phyloP scores from a whole-genome alignment of 2,797 vertebrate species.

The Gallinago nigripennis region DNA sequence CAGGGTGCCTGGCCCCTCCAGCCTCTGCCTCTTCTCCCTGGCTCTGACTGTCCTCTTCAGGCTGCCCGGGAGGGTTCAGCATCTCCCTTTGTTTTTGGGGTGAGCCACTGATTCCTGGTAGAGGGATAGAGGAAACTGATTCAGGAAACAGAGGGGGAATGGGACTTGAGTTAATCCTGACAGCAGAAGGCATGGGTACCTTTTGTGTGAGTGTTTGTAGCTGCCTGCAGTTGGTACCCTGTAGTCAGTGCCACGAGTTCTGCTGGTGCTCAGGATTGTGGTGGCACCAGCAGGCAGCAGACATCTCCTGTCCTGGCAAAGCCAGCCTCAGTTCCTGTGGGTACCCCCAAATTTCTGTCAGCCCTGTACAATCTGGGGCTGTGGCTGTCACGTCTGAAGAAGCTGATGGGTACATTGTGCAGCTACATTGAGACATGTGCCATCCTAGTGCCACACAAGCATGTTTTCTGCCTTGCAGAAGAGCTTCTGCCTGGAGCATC shows the following conservation, averaged over 20 bases:
- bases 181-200: background rate
- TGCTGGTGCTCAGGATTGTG: background rate
- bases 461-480: background rate
- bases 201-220: background rate
- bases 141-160: background rate
- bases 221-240: background rate
- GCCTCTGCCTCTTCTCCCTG: background rate
- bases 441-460: background rate
- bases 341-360: background rate
- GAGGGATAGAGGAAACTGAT: background rate
- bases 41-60: background rate
- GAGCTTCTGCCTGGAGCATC: background rate
- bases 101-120: background rate
- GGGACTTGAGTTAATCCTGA: background rate
- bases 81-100: fast-evolving
- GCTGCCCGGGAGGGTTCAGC: background rate
- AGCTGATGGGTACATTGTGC: background rate
- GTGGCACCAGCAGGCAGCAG: background rate
- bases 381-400: background rate
- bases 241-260: background rate
- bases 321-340: fast-evolving
- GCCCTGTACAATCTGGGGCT: background rate
- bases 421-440: fast-evolving
- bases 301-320: fast-evolving
- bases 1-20: background rate